Evolutionary conservation across 2,113 vertebrate genomes (phyloP).

Genomic region (Brachyhypopomus gauderio): DNA sequence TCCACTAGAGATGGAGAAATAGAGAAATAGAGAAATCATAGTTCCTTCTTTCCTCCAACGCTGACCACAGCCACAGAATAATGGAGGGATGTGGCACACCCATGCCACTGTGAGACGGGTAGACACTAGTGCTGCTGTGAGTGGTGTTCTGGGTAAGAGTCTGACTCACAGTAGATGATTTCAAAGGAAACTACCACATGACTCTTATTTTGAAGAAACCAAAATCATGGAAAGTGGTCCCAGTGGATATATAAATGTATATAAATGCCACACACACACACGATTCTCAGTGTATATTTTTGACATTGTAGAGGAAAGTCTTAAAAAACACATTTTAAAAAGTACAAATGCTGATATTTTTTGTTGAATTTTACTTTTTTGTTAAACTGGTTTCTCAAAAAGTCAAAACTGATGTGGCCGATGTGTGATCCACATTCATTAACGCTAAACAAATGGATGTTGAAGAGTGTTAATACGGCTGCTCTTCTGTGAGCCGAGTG

Average conservation of each 20-base stretch:
- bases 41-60: background rate
- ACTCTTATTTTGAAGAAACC: constrained; percentile 26
- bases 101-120: background rate
- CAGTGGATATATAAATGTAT: background rate
- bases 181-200: background rate
- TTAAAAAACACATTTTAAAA: background rate
- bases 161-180: constrained; percentile 30
- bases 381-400: no score
- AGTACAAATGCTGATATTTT: background rate
- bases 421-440: no score
- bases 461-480: no score
- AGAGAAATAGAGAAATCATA: no score
- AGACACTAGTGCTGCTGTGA: background rate
- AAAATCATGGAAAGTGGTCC: background rate
- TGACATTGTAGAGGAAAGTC: no score
- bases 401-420: no score
- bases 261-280: constrained; percentile 7
- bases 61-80: background rate
- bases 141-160: background rate
- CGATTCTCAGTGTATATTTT: background rate
- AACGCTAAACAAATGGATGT: no score
- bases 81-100: background rate
- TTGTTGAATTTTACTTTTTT: background rate
- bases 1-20: no score
- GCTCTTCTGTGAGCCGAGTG: no score